Base-by-base conservation (phyloP, 2,888 invertebrate species). In the Periphyllus acericola region DNA sequence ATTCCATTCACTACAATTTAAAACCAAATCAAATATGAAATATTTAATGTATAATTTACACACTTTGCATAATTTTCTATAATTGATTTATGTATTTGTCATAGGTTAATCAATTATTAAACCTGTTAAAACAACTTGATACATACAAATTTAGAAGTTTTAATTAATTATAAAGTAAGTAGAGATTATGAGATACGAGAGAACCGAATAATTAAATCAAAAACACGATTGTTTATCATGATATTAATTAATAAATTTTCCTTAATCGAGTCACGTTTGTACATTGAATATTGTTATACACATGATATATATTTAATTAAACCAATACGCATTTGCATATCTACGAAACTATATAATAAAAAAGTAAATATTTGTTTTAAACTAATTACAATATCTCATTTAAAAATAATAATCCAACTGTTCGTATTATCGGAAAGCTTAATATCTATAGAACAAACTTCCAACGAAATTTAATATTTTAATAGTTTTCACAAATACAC, bases 221-320 rank as follows among this genome's bases (percentile, higher is more conserved):
- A 71, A 55, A 46, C 14, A 52, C 19, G 34, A 72, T n/a, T 72
- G n/a, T 83, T 80, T 72, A 11, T 25, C 71, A 52, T 25, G 17
- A 32, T 34, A 55, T 55, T 60, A 60, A 60, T 60, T 71, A 71
- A 32, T 83, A 55, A 34, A 72, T 83, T 72, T 36, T 11, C 52
- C 11, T 55, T n/a, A 71, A 83, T 55, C 82, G n/a, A 52, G 52
- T 72, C 82, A 83, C 72, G 34, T 83, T 34, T 52, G n/a, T 83
- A 52, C 8, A 29, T 40, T 36, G 19, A 40, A 80, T 40, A 9
- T 36, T n/a, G 19, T 80, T n/a, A 80, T 60, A 36, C n/a, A 25
- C 19, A 40, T 36, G n/a, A 66, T 80, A 66, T 79, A 60, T 17
- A 21, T 80, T 80, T 40, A n/a, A 68, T 80, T 80, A 36, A 34